Base-by-base conservation (phyloP, 2,797 vertebrate species). In the Acridotheres tristis region DNA sequence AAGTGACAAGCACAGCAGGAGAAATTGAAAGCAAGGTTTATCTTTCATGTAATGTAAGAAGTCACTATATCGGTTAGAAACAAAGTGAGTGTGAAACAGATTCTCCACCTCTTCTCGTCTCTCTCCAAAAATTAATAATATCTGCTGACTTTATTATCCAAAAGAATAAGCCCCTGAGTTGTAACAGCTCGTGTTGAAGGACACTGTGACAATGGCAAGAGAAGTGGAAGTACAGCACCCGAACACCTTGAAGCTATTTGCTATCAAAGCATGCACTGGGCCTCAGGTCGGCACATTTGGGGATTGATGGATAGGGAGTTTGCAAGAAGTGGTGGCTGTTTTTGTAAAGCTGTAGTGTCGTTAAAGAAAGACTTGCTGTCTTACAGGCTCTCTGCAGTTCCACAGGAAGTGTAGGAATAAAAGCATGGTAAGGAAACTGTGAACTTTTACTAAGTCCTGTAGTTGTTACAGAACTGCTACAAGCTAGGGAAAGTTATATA, bases 1-100 rank as follows among this genome's bases (percentile, higher is more conserved):
- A 94, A 83, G 89, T 89, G 96, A 96, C 95, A 79, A 93, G 91
- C 96, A 61, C 94, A 93, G 97, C 97, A 83, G 94, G 96, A 86
- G 85, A 94, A 95, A 94, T 69, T 87, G 95, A 95, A 97, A 89
- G 90, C 53, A 72, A 93, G 88, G 89, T 97, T 95, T 96, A 86
- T 97, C 96, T 96, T 92, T 96, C 85, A 90, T 63, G 84, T 90
- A 97, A 93, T 25, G 5, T 85, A 94, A 96, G 85, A 88, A 88
- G 75, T 94, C 85, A 74, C 83, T 89, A 50, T 92, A 83, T 94
- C 22, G 1, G 93, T 89, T 96, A 91, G 96, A 96, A 97, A 90
- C 75, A 92, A 91, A 96, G 77, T 58, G 85, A 92, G 90, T 93
- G 86, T 87, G 92, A 96, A 93, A 85, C 91, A 92, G 68, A 78